A percentile compares a stretch with the other conserved stretches of the same genome.
Evolutionary conservation across 2,797 vertebrate species (phyloP).

Genomic region (Malurus splendens): DNA sequence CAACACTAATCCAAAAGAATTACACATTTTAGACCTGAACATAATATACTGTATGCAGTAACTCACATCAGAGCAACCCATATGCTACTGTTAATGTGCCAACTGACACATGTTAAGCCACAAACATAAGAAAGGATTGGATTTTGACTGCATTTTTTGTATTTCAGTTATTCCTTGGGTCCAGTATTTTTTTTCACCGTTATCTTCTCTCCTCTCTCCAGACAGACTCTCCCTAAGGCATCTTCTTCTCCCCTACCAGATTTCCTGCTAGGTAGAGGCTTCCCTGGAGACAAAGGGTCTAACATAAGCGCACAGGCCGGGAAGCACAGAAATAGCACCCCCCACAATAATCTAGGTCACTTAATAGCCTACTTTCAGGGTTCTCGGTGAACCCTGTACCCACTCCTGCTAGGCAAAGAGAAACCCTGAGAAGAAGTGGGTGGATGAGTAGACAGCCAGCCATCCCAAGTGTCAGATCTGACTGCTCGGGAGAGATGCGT

Average conservation of each 20-base stretch:
- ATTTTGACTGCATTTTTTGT: slow-evolving; percentile 58
- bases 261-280: slow-evolving; percentile 40
- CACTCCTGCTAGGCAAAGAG: slow-evolving; percentile 62
- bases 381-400: slow-evolving; percentile 51
- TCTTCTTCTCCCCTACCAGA: slow-evolving; percentile 19
- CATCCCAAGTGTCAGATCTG: slow-evolving; percentile 63
- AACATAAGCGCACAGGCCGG: background rate
- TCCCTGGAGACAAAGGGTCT: slow-evolving; percentile 23
- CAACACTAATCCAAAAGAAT: slow-evolving; percentile 72
- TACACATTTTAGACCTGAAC: slow-evolving; percentile 71
- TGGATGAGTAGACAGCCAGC: slow-evolving; percentile 66
- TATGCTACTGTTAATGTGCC: slow-evolving; percentile 71
- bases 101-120: slow-evolving; percentile 72
- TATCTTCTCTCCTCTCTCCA: slow-evolving; percentile 14
- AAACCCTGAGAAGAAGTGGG: slow-evolving; percentile 64
- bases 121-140: slow-evolving; percentile 64
- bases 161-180: slow-evolving; percentile 42
- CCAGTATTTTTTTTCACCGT: slow-evolving; percentile 46
- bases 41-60: slow-evolving; percentile 71
- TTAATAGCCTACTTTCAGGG: slow-evolving; percentile 60
- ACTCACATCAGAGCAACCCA: slow-evolving; percentile 71
- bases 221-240: background rate
- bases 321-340: slow-evolving; percentile 39
- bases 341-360: slow-evolving; percentile 57
- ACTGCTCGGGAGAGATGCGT: slow-evolving; percentile 43